A percentile compares a stretch with the other conserved stretches of the same genome.
Conservation (phyloP, 1,140 invertebrate genomes). For the Ips nitidus region DNA sequence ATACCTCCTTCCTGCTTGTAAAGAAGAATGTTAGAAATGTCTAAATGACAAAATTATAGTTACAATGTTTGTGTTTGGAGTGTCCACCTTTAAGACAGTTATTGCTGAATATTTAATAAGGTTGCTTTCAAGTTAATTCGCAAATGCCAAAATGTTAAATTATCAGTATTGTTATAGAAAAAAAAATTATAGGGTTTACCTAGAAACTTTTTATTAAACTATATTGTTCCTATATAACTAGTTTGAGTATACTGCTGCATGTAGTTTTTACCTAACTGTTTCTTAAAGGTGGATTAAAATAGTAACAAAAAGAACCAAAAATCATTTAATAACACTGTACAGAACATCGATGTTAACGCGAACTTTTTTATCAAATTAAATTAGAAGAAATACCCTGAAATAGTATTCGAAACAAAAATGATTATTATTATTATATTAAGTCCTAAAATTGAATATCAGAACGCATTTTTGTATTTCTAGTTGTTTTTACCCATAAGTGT, state of each 20-base stretch:
- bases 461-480: slow-evolving; percentile 37
- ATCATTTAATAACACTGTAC: slow-evolving; percentile 29
- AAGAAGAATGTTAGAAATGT: neutral
- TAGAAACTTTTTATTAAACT: too few relatives aligned
- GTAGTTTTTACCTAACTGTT: neutral
- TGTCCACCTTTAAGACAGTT: slow-evolving; percentile 3
- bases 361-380: slow-evolving; percentile 35
- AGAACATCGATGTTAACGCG: slow-evolving; percentile 38
- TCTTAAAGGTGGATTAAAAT: slow-evolving; percentile 20
- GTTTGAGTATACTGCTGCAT: too few relatives aligned
- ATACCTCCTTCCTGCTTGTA: slow-evolving; percentile 30
- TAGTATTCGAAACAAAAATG: slow-evolving; percentile 28
- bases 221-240: too few relatives aligned
- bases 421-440: slow-evolving; percentile 29
- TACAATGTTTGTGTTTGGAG: slow-evolving; percentile 1
- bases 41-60: neutral
- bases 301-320: slow-evolving; percentile 31
- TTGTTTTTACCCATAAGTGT: slow-evolving; percentile 39
- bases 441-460: slow-evolving; percentile 33
- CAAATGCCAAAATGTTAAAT: too few relatives aligned
- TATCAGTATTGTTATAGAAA: too few relatives aligned
- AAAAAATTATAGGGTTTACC: too few relatives aligned
- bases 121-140: too few relatives aligned
- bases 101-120: neutral
- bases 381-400: slow-evolving; percentile 31